These are phyloP conservation scores for Eupithecia subumbrata DNA, from an alignment of 2,888 invertebrate species.

Conservation along the genomic window DNA sequence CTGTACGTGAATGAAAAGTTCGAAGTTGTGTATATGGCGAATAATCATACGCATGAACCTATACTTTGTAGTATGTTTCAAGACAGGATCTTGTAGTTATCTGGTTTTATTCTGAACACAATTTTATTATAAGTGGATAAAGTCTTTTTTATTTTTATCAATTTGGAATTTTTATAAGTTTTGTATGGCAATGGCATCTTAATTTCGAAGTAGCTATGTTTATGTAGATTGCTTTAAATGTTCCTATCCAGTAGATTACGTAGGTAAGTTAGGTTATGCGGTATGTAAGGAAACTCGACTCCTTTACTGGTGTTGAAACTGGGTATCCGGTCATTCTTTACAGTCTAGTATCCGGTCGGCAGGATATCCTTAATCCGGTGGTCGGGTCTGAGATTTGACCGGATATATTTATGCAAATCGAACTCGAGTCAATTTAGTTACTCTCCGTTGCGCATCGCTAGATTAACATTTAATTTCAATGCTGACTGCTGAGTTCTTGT, in stretches of 20 bases:
- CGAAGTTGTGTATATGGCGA: slow-evolving; percentile 62
- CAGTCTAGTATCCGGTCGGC: not conserved
- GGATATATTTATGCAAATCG: too few species aligned
- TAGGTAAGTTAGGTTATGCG: not conserved
- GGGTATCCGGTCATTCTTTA: not conserved
- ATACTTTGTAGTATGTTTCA: slow-evolving; percentile 66
- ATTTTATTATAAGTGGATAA: not conserved
- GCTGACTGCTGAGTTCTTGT: not conserved
- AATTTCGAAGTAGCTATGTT: not conserved
- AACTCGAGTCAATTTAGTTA: not conserved
- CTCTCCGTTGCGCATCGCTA: not conserved
- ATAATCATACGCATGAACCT: slow-evolving; percentile 68
- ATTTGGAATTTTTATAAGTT: not conserved
- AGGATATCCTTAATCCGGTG: not conserved
- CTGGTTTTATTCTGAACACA: not conserved
- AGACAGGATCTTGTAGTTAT: slow-evolving; percentile 55
- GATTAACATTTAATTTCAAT: not conserved
- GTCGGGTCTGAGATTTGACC: not conserved
- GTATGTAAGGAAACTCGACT: not conserved
- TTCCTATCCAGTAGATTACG: not conserved
- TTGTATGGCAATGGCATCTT: not conserved
- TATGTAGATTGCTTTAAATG: not conserved
- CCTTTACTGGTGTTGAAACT: not conserved
- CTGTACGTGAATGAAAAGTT: slow-evolving; percentile 68
- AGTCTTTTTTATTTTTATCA: not conserved